Conservation (phyloP, 2,113 vertebrate species). For the Mus spicilegus region DNA sequence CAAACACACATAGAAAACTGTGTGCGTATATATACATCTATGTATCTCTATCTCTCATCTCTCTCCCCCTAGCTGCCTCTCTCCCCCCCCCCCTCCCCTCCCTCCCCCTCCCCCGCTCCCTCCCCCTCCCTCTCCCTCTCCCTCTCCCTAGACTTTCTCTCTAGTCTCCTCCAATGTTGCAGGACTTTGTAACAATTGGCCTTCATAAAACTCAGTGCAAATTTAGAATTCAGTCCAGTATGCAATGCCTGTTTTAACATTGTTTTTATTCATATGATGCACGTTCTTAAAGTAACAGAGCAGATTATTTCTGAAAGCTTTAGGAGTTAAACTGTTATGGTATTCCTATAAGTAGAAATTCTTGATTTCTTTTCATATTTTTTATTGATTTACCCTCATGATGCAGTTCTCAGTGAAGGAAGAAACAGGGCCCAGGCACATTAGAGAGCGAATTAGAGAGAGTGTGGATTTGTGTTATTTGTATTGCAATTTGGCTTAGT, state of each 20-base stretch:
- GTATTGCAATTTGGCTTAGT: not conserved
- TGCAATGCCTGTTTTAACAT: not conserved
- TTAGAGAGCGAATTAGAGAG: not conserved
- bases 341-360: not conserved
- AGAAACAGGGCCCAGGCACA: not conserved
- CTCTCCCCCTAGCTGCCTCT: too few relatives aligned
- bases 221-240: not conserved
- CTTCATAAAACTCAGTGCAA: constrained; percentile 22
- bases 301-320: constrained; percentile 25
- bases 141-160: too few relatives aligned
- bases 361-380: constrained; percentile 21
- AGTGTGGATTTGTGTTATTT: not conserved
- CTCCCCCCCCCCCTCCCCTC: too few relatives aligned
- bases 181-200: not conserved
- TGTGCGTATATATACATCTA: not conserved
- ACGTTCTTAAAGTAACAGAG: not conserved
- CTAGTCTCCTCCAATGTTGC: not conserved
- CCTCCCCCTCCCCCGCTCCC: too few relatives aligned
- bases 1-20: not conserved
- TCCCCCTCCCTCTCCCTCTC: too few relatives aligned
- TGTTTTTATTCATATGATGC: not conserved
- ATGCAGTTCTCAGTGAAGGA: not conserved
- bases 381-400: not conserved
- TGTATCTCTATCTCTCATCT: too few relatives aligned
- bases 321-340: not conserved